Evolutionary conservation across 1,140 invertebrate genomes (phyloP), one percentile per base, ranked within the genome.

Genomic region (Schlechtendalia chinensis): DNA sequence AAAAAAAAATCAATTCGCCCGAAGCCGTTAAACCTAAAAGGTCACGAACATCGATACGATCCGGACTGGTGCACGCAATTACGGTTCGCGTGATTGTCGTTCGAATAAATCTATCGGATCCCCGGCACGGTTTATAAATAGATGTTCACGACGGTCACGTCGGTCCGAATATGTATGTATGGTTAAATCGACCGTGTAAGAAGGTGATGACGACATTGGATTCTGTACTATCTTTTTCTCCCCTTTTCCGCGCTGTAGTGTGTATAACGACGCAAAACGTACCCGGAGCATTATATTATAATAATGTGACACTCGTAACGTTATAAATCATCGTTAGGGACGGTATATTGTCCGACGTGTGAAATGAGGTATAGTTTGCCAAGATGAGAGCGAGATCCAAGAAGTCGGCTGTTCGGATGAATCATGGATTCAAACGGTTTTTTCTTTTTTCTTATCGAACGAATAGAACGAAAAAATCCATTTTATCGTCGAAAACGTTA

Each of bases 151-250:
- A 58, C 39, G 72, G 53, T 32, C 72, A 75, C 72, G 32, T 56
- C 24, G 53, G 72, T 58, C 53, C 72, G 3, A n/a, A 8, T 39
- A 39, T 39, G 32, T 39, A 39, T 39, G 32, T 56, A 75, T 58
- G 58, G 72, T 75, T 75, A 58, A 75, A 75, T 75, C 72, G 72
- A 75, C 50, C 58, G 72, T 75, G 58, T 58, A 58, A 75, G 27
- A 24, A 32, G 50, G 19, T 19, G 53, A 58, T 75, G 72, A 56
- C 72, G 72, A 74, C 53, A 56, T 75, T 58, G 72, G 58, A 58
- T 17, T 75, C 58, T 75, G 10, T 58, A 19, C 16, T 75, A 75
- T 75, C 72, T 74, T 75, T 74, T 74, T 75, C 32, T 10, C 53
- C 53, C 27, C 11, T 54, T 54, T 75, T 39, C 19, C 24, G 17